Evolutionary conservation across 2,797 vertebrate genomes (phyloP).

Genomic region (Darevskia nairensis): DNA sequence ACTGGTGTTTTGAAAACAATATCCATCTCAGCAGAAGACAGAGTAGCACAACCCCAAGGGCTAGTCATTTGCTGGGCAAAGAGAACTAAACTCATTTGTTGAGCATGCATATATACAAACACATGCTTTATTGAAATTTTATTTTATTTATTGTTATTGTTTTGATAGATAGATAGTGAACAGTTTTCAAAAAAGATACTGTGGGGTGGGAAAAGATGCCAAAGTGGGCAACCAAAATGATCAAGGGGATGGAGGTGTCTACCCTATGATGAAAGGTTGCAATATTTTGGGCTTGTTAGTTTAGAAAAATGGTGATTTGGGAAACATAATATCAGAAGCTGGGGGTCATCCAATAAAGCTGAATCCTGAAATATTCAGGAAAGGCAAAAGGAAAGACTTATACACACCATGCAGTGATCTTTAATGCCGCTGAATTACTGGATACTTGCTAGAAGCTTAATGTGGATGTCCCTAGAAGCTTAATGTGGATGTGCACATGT

Average conservation of each 20-base stretch:
- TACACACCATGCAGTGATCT: neutral
- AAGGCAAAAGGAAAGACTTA: neutral
- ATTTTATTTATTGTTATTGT: too few species aligned
- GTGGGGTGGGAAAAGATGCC: too few species aligned
- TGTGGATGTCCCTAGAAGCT: neutral
- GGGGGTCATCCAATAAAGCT: neutral
- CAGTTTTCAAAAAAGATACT: too few species aligned
- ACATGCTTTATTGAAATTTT: too few species aligned
- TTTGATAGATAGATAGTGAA: too few species aligned
- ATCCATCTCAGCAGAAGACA: slow-evolving; percentile 14
- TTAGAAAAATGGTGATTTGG: too few species aligned
- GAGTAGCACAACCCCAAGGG: neutral
- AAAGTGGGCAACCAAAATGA: too few species aligned
- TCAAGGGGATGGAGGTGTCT: too few species aligned
- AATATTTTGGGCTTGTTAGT: too few species aligned
- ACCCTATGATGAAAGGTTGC: too few species aligned
- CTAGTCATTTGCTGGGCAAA: neutral
- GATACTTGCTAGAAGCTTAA: neutral
- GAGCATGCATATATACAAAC: neutral
- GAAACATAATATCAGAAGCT: neutral
- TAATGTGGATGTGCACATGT: neutral
- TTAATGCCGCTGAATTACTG: neutral
- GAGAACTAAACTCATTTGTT: neutral
- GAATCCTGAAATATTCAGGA: neutral
- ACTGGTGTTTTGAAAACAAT: slow-evolving; percentile 45